These are phyloP conservation scores for Sarcophilus harrisii DNA, from an alignment of 2,797 vertebrate genomes.

Conservation along the genomic window DNA sequence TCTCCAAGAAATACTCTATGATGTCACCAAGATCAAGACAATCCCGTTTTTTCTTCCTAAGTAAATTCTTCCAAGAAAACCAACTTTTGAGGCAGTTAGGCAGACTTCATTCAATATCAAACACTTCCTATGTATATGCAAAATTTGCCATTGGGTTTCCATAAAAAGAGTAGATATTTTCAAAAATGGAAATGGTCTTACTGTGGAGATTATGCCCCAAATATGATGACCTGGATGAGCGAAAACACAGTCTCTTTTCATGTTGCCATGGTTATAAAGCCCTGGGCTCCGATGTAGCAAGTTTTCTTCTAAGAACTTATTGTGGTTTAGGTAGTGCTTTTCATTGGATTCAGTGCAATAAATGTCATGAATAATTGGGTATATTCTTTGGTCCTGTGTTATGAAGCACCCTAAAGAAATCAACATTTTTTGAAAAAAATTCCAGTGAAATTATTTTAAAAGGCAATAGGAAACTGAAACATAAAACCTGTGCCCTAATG, in stretches of 20 bases:
- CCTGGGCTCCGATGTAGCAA: neutral
- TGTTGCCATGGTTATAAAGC: neutral
- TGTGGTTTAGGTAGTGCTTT: neutral
- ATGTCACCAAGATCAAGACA: neutral
- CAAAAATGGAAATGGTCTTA: neutral
- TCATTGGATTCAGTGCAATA: neutral
- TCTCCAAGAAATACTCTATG: neutral
- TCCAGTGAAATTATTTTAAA: neutral
- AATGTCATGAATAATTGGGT: neutral
- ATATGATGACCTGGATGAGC: neutral
- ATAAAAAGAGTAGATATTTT: neutral
- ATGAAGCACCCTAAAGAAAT: neutral
- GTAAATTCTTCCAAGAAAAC: neutral
- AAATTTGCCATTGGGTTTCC: neutral
- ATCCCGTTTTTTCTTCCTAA: neutral
- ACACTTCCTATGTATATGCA: neutral
- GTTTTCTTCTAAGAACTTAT: neutral
- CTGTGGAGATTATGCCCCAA: neutral
- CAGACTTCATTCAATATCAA: neutral
- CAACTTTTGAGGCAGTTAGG: neutral
- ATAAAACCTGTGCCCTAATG: neutral
- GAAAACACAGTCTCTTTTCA: neutral
- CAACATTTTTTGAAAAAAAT: neutral
- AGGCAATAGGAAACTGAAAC: constrained; percentile 8
- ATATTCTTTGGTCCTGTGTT: neutral